A percentile compares a stretch with the other conserved stretches of the same genome.
phyloP scores from a whole-genome alignment of 2,888 invertebrate genomes.

The Gasteruption jaculator region DNA sequence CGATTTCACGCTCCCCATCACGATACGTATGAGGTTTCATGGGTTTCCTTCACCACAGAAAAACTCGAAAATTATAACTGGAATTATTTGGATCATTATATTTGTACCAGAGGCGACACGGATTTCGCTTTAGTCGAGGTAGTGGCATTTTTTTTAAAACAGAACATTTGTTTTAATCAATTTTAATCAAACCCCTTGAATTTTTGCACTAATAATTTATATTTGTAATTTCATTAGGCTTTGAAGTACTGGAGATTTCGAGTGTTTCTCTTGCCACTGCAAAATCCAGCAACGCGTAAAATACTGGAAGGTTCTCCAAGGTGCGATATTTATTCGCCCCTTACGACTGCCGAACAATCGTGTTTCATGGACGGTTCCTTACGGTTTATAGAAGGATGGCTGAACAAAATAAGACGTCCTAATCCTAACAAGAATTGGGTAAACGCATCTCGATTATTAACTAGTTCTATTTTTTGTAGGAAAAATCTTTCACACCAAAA shows the following conservation, averaged over 20 bases:
- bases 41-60: slow-evolving; percentile 91
- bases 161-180: slow-evolving; percentile 17
- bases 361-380: slow-evolving; percentile 69
- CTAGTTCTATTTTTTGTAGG: slow-evolving; percentile 3
- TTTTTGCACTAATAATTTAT: background rate
- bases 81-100: slow-evolving; percentile 97
- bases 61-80: slow-evolving; percentile 94
- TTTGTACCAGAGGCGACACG: slow-evolving; percentile 89
- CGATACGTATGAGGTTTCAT: slow-evolving; percentile 89
- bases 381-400: slow-evolving; percentile 77
- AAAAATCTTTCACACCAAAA: no score
- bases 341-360: slow-evolving; percentile 57
- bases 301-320: slow-evolving; percentile 69
- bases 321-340: slow-evolving; percentile 81
- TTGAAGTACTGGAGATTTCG: slow-evolving; percentile 90
- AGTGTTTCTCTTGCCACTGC: slow-evolving; percentile 80
- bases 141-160: no score
- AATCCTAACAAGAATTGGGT: slow-evolving; percentile 73
- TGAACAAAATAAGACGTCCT: slow-evolving; percentile 84
- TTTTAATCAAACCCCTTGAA: slow-evolving; percentile 10
- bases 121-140: slow-evolving; percentile 87
- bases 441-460: slow-evolving; percentile 40
- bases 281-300: slow-evolving; percentile 73
- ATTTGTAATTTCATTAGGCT: slow-evolving; percentile 55
- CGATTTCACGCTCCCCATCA: slow-evolving; percentile 90